Evolutionary conservation across 2,797 vertebrate species (phyloP), one percentile per base, ranked within the genome.

Genomic region (Phyllotis vaccarum): DNA sequence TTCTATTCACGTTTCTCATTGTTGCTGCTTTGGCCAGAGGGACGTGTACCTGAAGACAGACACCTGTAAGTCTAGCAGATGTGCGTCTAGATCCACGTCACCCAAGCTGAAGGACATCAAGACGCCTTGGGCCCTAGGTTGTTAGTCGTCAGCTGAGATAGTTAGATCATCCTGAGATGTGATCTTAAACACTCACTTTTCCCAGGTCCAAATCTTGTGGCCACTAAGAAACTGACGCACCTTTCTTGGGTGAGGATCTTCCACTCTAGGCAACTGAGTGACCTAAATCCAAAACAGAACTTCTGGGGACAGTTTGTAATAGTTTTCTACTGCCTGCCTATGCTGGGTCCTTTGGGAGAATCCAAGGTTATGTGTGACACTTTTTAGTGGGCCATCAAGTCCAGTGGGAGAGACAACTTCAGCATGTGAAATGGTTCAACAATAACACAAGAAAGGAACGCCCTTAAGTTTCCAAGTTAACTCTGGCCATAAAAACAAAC

Each of bases 381-480:
- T 56, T 58, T 43, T 92, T 60, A 76, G 74, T 86, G 86, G 91
- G 52, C 52, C 31, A 70, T 86, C 83, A 43, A 13, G n/a, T 49
- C 78, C 56, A 86, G 43, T 6, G 58, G 64, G 78, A 89, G 68
- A 96, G 75, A 94, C 72, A 75, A 90, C 27, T 56, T 79, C 52
- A 34, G 60, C 58, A 43, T 54, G 40, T 2, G 31, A 92, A 80
- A 86, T 76, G 46, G 68, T 93, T 92, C 75, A 93, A 74, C 68
- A 86, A 79, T 60, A 85, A 37, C n/a, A 24, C 40, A 74, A 31
- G 68, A 88, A 88, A 75, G 31, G 40, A 94, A 88, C 24, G 11
- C 64, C 24, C 74, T 83, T 75, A 60, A 62, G 58, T 60, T 75
- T 68, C 24, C 49, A 74, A 89, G 90, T 89, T 87, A 81, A 76